These are phyloP conservation scores for Rhodophaea formosa DNA, from an alignment of 2,888 invertebrate genomes.

Conservation along the genomic window DNA sequence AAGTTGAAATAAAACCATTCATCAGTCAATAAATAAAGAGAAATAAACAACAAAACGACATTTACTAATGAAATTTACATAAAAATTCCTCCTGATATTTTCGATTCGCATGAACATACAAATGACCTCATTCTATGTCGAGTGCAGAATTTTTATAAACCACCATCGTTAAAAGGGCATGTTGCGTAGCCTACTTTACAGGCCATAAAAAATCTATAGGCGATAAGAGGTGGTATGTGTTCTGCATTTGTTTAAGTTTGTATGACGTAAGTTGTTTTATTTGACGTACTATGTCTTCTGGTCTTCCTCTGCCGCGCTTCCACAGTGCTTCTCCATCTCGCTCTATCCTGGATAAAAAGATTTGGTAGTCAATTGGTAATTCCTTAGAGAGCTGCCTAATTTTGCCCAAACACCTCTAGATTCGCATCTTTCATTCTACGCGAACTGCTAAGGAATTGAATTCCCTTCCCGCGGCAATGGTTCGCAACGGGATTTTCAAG, in stretches of 20 bases:
- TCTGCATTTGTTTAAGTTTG: neutral
- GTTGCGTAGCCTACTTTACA: slow-evolving; percentile 7
- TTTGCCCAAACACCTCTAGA: no score
- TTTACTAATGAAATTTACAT: slow-evolving; percentile 40
- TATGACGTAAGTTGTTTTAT: neutral
- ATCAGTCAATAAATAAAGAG: slow-evolving; percentile 1
- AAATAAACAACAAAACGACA: slow-evolving; percentile 39
- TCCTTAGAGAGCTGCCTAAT: no score
- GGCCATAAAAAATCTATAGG: slow-evolving; percentile 1
- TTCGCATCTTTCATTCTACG: no score
- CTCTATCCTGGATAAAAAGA: no score
- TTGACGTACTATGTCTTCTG: no score
- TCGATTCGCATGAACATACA: slow-evolving; percentile 29
- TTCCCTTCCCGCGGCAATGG: no score
- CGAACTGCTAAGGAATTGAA: no score
- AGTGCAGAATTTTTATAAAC: slow-evolving; percentile 23
- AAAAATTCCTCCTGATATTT: slow-evolving; percentile 45
- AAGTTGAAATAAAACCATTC: slow-evolving; percentile 6
- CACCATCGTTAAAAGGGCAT: slow-evolving; percentile 22
- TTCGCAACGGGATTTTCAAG: no score
- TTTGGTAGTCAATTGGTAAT: no score
- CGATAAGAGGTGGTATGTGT: neutral
- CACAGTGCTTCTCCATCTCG: no score
- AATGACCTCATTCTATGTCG: slow-evolving; percentile 21
- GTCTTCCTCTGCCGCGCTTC: no score